phyloP scores from a whole-genome alignment of 2,888 invertebrate species.

The Nesidiocoris tenuis region DNA sequence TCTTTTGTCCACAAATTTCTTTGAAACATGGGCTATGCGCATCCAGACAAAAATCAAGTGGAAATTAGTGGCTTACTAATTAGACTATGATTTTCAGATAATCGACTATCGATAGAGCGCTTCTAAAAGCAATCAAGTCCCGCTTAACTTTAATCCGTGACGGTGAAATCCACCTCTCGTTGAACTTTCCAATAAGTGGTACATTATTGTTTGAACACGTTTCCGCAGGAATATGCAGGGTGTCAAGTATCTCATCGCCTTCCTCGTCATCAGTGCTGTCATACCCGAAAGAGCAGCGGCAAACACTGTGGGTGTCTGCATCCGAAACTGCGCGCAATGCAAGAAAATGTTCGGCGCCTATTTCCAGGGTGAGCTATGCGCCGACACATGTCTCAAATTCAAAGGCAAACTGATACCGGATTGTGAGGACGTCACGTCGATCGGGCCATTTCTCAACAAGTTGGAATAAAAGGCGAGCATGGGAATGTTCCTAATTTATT shows the following conservation, averaged over 20 bases:
- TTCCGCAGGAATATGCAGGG: slow-evolving; percentile 30
- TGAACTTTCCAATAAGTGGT: no score
- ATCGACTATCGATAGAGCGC: no score
- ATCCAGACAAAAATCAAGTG: no score
- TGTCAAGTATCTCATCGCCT: slow-evolving; percentile 16
- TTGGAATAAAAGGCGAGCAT: slow-evolving; percentile 57
- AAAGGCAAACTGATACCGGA: slow-evolving; percentile 82
- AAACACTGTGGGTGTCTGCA: slow-evolving; percentile 63
- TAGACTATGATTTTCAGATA: no score
- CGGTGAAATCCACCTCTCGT: no score
- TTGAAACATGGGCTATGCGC: no score
- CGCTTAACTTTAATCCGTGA: no score
- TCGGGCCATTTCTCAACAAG: slow-evolving; percentile 73
- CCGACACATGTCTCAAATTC: slow-evolving; percentile 78
- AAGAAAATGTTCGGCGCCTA: slow-evolving; percentile 84
- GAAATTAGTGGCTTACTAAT: no score
- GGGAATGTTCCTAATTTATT: no score
- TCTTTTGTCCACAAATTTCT: no score
- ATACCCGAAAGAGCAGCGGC: slow-evolving; percentile 43
- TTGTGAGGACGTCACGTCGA: slow-evolving; percentile 78
- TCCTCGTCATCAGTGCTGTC: slow-evolving; percentile 22
- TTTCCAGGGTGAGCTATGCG: slow-evolving; percentile 83
- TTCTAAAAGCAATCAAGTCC: no score
- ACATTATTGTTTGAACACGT: no score
- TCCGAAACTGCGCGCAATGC: slow-evolving; percentile 85